Conservation (phyloP, 2,113 vertebrate genomes). For the Cottus gobio region DNA sequence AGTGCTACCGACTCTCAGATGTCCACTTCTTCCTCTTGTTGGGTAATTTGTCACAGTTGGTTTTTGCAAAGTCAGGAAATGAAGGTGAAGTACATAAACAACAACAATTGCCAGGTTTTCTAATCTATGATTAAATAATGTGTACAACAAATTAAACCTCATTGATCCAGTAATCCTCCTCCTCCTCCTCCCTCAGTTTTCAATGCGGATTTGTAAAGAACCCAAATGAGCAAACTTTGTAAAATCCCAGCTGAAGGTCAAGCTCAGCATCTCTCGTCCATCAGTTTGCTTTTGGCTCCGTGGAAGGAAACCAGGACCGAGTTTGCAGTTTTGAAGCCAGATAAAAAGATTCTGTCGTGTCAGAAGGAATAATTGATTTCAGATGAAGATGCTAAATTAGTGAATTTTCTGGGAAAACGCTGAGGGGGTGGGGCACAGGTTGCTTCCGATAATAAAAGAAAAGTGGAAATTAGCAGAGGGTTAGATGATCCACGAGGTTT, state of each 20-base stretch:
- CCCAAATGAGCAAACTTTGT: slow-evolving; percentile 18
- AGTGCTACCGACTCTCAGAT: background rate
- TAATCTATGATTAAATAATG: background rate
- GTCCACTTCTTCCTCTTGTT: background rate
- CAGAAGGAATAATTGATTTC: slow-evolving; percentile 51
- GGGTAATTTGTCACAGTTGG: background rate
- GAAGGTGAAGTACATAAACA: background rate
- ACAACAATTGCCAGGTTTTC: background rate
- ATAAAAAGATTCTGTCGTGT: slow-evolving; percentile 20
- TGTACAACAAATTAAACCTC: slow-evolving; percentile 4
- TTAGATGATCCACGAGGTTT: slow-evolving; percentile 14
- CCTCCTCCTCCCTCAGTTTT: background rate
- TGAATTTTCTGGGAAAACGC: slow-evolving; percentile 22
- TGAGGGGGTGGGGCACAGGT: slow-evolving; percentile 28
- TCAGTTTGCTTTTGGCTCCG: too few species aligned
- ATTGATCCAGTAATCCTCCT: slow-evolving; percentile 3
- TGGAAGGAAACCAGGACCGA: slow-evolving; percentile 17
- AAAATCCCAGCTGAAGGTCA: slow-evolving; percentile 36
- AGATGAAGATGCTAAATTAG: slow-evolving; percentile 27
- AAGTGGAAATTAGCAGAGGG: slow-evolving; percentile 10
- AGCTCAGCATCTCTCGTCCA: too few species aligned
- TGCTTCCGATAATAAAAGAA: too few species aligned
- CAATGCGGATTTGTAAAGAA: background rate
- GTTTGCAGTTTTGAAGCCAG: slow-evolving; percentile 48
- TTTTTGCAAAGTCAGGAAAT: slow-evolving; percentile 1